Evolutionary conservation across 1,140 invertebrate genomes (phyloP).

Genomic region (Spodoptera frugiperda): DNA sequence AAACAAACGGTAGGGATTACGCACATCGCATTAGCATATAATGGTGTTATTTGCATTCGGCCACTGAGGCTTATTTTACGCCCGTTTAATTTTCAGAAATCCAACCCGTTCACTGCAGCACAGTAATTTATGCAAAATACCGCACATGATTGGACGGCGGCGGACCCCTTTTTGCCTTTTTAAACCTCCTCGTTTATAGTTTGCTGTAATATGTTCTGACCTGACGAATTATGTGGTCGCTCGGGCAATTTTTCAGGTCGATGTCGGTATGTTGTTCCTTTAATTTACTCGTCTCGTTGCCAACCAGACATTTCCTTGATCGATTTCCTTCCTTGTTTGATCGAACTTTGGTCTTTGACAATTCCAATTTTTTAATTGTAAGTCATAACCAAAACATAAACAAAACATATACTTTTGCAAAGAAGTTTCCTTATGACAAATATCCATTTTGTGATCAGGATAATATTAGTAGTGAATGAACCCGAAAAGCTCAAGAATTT

Average conservation of each 20-base stretch:
- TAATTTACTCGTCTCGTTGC: slow-evolving; percentile 26
- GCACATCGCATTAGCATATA: slow-evolving; percentile 80
- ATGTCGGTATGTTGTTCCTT: slow-evolving; percentile 13
- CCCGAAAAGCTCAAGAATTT: slow-evolving; percentile 47
- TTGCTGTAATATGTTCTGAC: slow-evolving; percentile 52
- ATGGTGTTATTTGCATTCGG: slow-evolving; percentile 80
- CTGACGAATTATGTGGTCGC: slow-evolving; percentile 49
- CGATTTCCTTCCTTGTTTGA: slow-evolving; percentile 28
- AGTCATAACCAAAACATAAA: not conserved
- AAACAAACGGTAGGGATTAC: slow-evolving; percentile 70
- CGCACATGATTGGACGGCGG: slow-evolving; percentile 66
- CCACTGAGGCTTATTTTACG: slow-evolving; percentile 70
- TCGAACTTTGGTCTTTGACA: not conserved
- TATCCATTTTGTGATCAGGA: slow-evolving; percentile 1
- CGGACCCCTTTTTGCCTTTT: slow-evolving; percentile 61
- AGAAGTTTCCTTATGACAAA: slow-evolving; percentile 12
- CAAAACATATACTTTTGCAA: not conserved
- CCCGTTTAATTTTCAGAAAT: slow-evolving; percentile 77
- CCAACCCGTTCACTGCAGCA: slow-evolving; percentile 61
- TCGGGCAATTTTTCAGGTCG: slow-evolving; percentile 40
- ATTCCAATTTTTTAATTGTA: not conserved
- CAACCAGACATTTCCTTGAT: slow-evolving; percentile 17
- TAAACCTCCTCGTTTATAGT: slow-evolving; percentile 54
- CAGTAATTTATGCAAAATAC: slow-evolving; percentile 81
- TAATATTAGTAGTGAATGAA: slow-evolving; percentile 28